Percentiles rank a stretch among this genome's conserved stretches.
These are phyloP conservation scores for Ecdyonurus torrentis DNA, from an alignment of 2,888 invertebrate genomes.

Conservation along the genomic window DNA sequence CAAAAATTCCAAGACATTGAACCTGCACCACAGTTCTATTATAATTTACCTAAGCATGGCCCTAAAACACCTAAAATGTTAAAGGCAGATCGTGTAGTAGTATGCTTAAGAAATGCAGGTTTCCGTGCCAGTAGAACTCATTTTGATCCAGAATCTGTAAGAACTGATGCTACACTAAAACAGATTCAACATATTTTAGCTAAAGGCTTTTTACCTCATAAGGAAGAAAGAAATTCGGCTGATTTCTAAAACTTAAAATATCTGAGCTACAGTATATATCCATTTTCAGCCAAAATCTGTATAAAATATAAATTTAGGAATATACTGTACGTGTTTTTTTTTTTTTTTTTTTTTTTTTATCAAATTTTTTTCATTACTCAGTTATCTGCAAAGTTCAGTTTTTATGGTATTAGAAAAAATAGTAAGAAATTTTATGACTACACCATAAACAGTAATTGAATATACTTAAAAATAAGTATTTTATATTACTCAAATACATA, in stretches of 20 bases:
- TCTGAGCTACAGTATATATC: no score
- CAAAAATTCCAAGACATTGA: constrained; percentile 1
- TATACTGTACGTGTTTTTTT: no score
- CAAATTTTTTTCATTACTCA: no score
- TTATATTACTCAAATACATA: no score
- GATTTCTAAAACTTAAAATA: neutral
- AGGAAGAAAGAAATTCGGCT: neutral
- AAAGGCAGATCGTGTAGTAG: constrained; percentile 17
- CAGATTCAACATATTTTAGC: constrained; percentile 7
- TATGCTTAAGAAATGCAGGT: constrained; percentile 15
- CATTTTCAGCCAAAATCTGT: no score
- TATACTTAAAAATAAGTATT: no score
- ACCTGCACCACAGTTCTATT: constrained; percentile 18
- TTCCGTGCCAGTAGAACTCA: constrained; percentile 20
- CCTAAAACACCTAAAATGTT: constrained; percentile 17
- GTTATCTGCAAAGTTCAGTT: no score
- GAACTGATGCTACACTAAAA: constrained; percentile 17
- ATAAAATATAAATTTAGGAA: no score
- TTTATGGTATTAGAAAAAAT: no score
- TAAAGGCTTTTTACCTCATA: neutral
- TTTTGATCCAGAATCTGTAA: constrained; percentile 19
- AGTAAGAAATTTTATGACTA: no score
- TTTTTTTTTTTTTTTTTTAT: neutral
- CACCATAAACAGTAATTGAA: no score
- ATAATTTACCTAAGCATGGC: constrained; percentile 16